Conservation (phyloP, 2,888 invertebrate genomes). For the Dicranocentrus wangi region DNA sequence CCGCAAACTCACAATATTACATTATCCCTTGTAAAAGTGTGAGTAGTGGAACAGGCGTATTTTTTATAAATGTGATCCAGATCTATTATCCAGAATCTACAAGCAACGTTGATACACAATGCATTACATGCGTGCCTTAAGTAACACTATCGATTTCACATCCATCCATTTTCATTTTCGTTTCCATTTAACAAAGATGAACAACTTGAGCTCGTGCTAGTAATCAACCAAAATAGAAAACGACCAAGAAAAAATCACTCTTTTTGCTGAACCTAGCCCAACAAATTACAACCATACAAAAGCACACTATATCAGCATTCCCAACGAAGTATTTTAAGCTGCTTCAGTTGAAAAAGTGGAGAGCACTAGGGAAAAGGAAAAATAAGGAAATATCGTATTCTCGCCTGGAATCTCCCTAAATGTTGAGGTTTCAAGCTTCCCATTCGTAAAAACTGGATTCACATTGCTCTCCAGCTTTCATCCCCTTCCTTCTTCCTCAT, state of each 20-base stretch:
- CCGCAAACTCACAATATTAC: slow-evolving; percentile 13
- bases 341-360: not conserved
- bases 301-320: not conserved
- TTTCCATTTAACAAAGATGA: slow-evolving; percentile 39
- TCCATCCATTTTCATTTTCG: slow-evolving; percentile 48
- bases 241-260: not conserved
- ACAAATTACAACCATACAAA: slow-evolving; percentile 52
- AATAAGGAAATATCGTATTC: slow-evolving; percentile 59
- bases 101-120: not conserved
- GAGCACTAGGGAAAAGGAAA: slow-evolving; percentile 17
- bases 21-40: slow-evolving; percentile 3
- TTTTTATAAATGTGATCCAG: too few relatives aligned
- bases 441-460: not conserved
- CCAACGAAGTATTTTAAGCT: too few relatives aligned
- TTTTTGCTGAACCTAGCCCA: slow-evolving; percentile 53
- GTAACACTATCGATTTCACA: slow-evolving; percentile 49
- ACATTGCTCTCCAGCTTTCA: slow-evolving; percentile 2
- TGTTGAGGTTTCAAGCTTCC: too few relatives aligned
- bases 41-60: not conserved
- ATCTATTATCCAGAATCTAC: not conserved
- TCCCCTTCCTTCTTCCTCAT: slow-evolving; percentile 32
- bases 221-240: slow-evolving; percentile 42
- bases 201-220: slow-evolving; percentile 45
- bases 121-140: too few relatives aligned
- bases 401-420: not conserved